Percentiles rank a stretch among this genome's conserved stretches.
Conservation (phyloP, 1,140 invertebrate genomes). For the Zaprionus kolodkinae region DNA sequence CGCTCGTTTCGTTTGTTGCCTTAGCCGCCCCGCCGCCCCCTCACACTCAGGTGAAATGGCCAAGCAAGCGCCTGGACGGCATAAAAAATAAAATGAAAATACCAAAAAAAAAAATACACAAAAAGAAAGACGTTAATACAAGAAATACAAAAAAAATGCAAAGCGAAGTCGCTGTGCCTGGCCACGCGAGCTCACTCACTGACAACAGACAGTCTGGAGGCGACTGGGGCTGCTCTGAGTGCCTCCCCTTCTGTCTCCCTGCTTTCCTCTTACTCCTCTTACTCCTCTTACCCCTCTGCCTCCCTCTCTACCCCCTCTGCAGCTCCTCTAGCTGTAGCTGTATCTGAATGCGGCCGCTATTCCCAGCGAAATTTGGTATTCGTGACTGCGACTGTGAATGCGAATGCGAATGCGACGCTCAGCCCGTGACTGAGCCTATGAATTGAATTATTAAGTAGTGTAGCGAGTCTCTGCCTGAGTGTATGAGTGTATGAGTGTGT, state of each 20-base stretch:
- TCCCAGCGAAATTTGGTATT: slow-evolving; percentile 57
- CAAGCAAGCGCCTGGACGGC: slow-evolving; percentile 2
- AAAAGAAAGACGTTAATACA: not conserved
- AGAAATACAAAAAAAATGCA: not conserved
- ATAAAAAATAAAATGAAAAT: slow-evolving; percentile 10
- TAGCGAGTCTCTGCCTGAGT: not conserved
- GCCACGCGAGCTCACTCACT: not conserved
- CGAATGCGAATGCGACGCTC: slow-evolving; percentile 40
- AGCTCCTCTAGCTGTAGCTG: not conserved
- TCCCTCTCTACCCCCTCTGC: no score
- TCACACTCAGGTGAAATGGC: slow-evolving; percentile 36
- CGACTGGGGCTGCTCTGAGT: not conserved
- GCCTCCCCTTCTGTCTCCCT: no score
- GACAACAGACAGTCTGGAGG: not conserved
- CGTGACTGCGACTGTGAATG: slow-evolving; percentile 62
- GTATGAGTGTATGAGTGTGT: slow-evolving; percentile 22
- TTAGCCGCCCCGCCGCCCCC: not conserved
- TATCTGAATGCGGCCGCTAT: slow-evolving; percentile 18
- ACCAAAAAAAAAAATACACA: slow-evolving; percentile 2
- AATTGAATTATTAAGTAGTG: slow-evolving; percentile 79
- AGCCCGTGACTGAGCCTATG: slow-evolving; percentile 73
- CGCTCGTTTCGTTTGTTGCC: slow-evolving; percentile 34
- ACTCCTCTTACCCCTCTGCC: no score
- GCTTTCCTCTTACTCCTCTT: no score
- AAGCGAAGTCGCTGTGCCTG: not conserved